Percentiles rank a stretch among this genome's conserved stretches.
phyloP scores from a whole-genome alignment of 2,888 invertebrate species.

The Deilephila porcellus region DNA sequence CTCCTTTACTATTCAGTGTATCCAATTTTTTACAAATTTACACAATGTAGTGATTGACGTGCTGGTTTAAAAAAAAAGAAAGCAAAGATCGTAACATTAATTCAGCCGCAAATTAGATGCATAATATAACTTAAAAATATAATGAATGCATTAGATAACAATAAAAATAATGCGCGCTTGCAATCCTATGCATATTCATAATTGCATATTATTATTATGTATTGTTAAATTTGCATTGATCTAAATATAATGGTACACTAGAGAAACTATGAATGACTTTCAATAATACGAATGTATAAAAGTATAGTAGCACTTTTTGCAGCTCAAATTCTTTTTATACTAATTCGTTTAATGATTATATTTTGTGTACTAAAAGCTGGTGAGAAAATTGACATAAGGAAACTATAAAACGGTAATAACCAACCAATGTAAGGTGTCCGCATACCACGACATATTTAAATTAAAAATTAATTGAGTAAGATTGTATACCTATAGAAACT shows the following conservation, averaged over 20 bases:
- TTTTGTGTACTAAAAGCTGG: neutral
- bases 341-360: neutral
- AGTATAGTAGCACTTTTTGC: too few relatives aligned
- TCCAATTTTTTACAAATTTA: neutral
- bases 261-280: conserved; percentile 6
- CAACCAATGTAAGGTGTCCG: neutral
- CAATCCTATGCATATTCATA: conserved; percentile 27
- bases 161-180: conserved; percentile 17
- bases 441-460: neutral
- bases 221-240: conserved; percentile 30
- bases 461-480: neutral
- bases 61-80: neutral
- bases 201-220: neutral
- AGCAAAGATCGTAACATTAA: neutral
- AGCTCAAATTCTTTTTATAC: neutral
- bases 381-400: conserved; percentile 1
- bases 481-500: too few relatives aligned
- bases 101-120: neutral
- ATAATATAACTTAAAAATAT: neutral
- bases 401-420: conserved; percentile 3
- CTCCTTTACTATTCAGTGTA: too few relatives aligned
- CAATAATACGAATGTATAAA: neutral
- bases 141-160: conserved; percentile 21
- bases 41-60: neutral
- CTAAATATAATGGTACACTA: conserved; percentile 28